Evolutionary conservation across 2,797 vertebrate species (phyloP).

Genomic region (Paguma larvata): DNA sequence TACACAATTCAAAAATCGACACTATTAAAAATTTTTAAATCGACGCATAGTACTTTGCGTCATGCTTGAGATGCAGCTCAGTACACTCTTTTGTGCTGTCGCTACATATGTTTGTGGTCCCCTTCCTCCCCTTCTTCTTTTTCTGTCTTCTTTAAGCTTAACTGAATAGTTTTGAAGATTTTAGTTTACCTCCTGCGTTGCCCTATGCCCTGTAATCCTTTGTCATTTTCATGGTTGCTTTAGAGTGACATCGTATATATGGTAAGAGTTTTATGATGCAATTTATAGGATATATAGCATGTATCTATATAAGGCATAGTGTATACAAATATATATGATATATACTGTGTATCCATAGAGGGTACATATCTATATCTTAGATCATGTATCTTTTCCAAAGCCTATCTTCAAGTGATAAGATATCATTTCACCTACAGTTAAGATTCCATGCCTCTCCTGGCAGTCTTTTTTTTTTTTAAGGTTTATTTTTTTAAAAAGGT

Average conservation of each 20-base stretch:
- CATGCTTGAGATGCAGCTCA: not conserved
- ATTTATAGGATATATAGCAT: not conserved
- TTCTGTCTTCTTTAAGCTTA: not conserved
- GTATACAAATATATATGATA: not conserved
- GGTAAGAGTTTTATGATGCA: not conserved
- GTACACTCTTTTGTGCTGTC: fast-evolving
- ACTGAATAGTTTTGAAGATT: not conserved
- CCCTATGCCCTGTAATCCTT: not conserved
- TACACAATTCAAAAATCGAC: not conserved
- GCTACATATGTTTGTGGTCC: not conserved
- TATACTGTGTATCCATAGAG: not conserved
- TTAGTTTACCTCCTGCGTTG: not conserved
- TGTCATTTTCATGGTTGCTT: not conserved
- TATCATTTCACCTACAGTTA: too few relatives aligned
- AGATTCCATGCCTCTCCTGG: not conserved
- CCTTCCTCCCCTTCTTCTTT: not conserved
- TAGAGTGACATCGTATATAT: not conserved
- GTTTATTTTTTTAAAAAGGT: too few relatives aligned
- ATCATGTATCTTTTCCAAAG: not conserved
- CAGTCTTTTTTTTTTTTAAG: not conserved
- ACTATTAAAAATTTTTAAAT: not conserved
- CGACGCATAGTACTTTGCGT: too few relatives aligned
- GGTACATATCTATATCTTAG: too few relatives aligned
- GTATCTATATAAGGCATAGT: not conserved
- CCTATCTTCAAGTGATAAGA: not conserved